These are phyloP conservation scores for Parazoanthus atlanticus DNA, from an alignment of 92 coral and sea anemone species.

Conservation along the genomic window DNA sequence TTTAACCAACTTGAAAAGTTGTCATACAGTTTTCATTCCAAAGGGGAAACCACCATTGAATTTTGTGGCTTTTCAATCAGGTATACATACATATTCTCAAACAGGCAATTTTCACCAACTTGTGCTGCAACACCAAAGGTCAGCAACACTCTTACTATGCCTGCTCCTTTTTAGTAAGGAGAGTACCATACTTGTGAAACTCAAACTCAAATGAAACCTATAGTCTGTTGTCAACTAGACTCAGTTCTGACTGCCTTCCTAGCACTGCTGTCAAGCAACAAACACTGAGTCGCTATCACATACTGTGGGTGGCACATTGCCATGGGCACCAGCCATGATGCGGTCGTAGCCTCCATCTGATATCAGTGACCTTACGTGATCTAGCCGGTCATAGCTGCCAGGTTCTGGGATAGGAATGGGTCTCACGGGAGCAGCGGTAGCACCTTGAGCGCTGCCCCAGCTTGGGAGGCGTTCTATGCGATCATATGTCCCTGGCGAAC, in stretches of 20 bases:
- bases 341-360: conserved; percentile 68
- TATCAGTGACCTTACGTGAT: conserved; percentile 64
- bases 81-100: background rate
- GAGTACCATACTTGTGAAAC: conserved; percentile 23
- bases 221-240: background rate
- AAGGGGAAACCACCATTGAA: background rate
- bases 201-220: conserved; percentile 39
- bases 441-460: conserved; percentile 63
- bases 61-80: background rate
- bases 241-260: conserved; percentile 39
- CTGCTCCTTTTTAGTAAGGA: background rate
- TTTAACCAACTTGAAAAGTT: background rate
- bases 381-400: conserved; percentile 71
- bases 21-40: background rate
- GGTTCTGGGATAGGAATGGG: conserved; percentile 31
- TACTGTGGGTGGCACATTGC: conserved; percentile 62
- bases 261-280: conserved; percentile 23
- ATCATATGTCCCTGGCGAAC: conserved; percentile 64
- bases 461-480: conserved; percentile 81
- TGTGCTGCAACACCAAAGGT: background rate
- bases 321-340: conserved; percentile 57
- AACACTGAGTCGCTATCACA: conserved; percentile 41
- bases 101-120: background rate
- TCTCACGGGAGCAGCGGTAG: conserved; percentile 1
- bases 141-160: background rate